Evolutionary conservation across 2,113 vertebrate genomes (phyloP), one percentile per base, ranked within the genome.

Genomic region (Pao palembangensis): DNA sequence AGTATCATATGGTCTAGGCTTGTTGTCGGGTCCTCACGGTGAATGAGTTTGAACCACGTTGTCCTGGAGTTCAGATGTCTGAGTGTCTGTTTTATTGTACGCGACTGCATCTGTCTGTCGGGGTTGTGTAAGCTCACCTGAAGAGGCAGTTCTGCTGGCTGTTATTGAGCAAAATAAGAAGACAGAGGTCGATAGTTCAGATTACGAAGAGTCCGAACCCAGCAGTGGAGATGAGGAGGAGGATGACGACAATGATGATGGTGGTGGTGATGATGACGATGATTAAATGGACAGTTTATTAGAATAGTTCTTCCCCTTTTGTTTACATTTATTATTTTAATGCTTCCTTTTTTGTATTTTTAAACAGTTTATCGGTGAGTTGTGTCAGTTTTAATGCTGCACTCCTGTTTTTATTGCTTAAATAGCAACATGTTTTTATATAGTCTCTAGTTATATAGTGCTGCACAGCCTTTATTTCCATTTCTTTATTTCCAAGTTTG

Each of bases 121-220:
- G 19, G 31, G 25, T 51, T 23, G 43, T 8, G 12, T 64, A 71
- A 84, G 82, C 66, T 69, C 54, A 67, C 66, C 55, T 1, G 69
- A 69, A 49, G 80, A 87, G 70, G 75, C 75, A 0, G 44, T 65
- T 58, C 78, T 76, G 19, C 85, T 86, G 44, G 70, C 10, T 19
- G 8, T 38, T n/a, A 0, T 47, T 38, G 34, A 2, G 10, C 10
- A 11, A 4, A 38, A 38, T 50, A 44, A 8, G 13, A 51, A 50
- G 51, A 12, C 55, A 50, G 60, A 78, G 55, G 63, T 8, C 8
- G 64, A 21, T 1, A 74, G 71, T 70, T 87, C 71, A 51, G 73
- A 88, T 5, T 66, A 76, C 34, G 73, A 83, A 48, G 78, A 57
- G 43, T 73, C 59, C 23, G 79, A 86, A 54, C 48, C 56, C 3